These are phyloP conservation scores for Myopa testacea DNA, from an alignment of 2,888 invertebrate genomes.

Conservation along the genomic window DNA sequence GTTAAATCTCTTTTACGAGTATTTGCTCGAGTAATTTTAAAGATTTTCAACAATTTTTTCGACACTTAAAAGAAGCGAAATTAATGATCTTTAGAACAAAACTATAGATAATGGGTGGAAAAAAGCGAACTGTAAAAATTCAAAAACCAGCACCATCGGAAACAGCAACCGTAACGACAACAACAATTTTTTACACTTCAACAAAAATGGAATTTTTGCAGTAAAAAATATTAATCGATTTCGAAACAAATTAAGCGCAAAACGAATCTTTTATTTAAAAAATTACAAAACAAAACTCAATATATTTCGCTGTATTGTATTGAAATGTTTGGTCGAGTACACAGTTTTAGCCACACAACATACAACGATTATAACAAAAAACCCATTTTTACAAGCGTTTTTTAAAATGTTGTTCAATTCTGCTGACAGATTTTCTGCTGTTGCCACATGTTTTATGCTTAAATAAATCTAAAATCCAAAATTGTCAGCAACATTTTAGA, in stretches of 20 bases:
- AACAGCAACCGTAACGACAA: neutral
- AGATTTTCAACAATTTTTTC: neutral
- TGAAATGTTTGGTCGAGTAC: no score
- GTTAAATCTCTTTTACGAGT: no score
- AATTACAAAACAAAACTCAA: no score
- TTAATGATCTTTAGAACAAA: neutral
- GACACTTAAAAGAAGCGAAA: neutral
- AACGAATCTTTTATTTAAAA: no score
- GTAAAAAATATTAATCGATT: no score
- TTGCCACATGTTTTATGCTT: constrained; percentile 6
- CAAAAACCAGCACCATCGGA: constrained; percentile 39
- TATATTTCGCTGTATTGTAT: neutral
- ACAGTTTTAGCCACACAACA: neutral
- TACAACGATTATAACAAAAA: no score
- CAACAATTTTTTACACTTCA: neutral
- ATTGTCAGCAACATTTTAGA: neutral
- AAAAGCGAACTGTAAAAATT: neutral
- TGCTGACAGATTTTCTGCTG: neutral
- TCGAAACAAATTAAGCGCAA: neutral
- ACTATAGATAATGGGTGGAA: neutral
- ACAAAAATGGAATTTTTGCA: no score
- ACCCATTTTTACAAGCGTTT: no score
- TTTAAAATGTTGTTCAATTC: no score
- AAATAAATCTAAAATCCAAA: neutral
- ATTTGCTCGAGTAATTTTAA: neutral